phyloP scores from a whole-genome alignment of 2,888 invertebrate genomes.

The Nematopogon swammerdamellus region DNA sequence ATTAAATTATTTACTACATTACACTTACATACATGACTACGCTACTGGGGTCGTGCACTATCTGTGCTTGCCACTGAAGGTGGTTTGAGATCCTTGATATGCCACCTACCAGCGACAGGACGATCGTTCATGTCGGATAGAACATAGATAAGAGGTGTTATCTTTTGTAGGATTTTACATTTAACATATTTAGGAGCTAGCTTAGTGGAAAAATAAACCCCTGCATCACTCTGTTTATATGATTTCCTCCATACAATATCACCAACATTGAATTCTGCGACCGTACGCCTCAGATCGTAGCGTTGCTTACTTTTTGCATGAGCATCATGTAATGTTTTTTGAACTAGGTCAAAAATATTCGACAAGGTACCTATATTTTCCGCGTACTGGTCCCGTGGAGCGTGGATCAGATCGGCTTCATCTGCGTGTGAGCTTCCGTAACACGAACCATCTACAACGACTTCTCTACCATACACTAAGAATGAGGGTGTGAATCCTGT shows the following conservation, averaged over 20 bases:
- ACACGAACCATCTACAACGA: slow-evolving; percentile 1
- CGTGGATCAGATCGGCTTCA: background rate
- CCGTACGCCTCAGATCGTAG: background rate
- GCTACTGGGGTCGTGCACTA: too few species aligned
- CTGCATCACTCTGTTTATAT: slow-evolving; percentile 13
- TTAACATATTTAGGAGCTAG: background rate
- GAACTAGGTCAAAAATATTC: slow-evolving; percentile 1
- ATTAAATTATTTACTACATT: too few species aligned
- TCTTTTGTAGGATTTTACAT: background rate
- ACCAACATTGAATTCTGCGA: slow-evolving; percentile 3
- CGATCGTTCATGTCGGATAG: background rate
- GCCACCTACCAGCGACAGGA: background rate
- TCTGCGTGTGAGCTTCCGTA: background rate
- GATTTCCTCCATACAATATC: slow-evolving; percentile 14
- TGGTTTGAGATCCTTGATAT: background rate
- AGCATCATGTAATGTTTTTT: background rate
- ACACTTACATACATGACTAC: too few species aligned
- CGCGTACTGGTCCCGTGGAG: slow-evolving; percentile 5
- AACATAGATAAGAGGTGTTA: background rate
- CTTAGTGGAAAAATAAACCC: slow-evolving; percentile 1
- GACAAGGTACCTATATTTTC: slow-evolving; percentile 4
- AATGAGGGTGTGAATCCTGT: slow-evolving; percentile 12
- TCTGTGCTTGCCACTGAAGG: too few species aligned
- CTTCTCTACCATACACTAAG: slow-evolving; percentile 14
- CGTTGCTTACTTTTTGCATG: background rate